Percentiles rank a stretch among this genome's conserved stretches.
Evolutionary conservation across 2,113 vertebrate genomes (phyloP).

Genomic region (Potamarius usumacintae): DNA sequence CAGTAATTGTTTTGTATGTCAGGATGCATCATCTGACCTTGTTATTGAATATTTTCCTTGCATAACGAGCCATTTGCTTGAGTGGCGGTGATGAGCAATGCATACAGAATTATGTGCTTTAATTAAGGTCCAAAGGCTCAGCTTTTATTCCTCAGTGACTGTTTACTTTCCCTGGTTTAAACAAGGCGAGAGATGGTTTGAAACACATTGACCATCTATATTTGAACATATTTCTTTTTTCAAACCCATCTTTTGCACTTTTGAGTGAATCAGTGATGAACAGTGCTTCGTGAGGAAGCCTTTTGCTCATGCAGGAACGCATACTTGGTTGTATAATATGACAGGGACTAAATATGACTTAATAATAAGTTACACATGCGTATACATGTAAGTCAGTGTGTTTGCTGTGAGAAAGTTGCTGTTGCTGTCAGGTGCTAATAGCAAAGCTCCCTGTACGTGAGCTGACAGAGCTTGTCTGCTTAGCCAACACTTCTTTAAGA

Average conservation of each 20-base stretch:
- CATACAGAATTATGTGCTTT: slow-evolving; percentile 10
- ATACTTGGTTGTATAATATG: neutral
- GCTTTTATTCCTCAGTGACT: slow-evolving; percentile 3
- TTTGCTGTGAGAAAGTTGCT: slow-evolving; percentile 31
- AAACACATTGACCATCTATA: neutral
- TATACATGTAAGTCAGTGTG: neutral
- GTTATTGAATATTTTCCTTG: slow-evolving; percentile 8
- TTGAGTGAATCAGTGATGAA: neutral
- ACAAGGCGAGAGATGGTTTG: neutral
- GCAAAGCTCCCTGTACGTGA: slow-evolving; percentile 39
- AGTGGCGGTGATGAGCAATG: neutral
- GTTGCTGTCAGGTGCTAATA: slow-evolving; percentile 49
- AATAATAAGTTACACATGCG: neutral
- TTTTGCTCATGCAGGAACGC: neutral
- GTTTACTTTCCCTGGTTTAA: slow-evolving; percentile 6
- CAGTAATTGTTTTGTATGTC: neutral
- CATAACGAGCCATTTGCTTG: neutral
- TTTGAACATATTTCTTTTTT: neutral
- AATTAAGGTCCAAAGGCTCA: slow-evolving; percentile 16
- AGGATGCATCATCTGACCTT: neutral
- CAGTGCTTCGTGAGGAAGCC: neutral
- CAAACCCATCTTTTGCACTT: neutral
- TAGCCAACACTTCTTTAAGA: slow-evolving; percentile 62
- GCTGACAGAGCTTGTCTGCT: slow-evolving; percentile 61
- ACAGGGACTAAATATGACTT: neutral